Conservation (phyloP, 1,140 invertebrate genomes). For the Drosophila dunni region DNA sequence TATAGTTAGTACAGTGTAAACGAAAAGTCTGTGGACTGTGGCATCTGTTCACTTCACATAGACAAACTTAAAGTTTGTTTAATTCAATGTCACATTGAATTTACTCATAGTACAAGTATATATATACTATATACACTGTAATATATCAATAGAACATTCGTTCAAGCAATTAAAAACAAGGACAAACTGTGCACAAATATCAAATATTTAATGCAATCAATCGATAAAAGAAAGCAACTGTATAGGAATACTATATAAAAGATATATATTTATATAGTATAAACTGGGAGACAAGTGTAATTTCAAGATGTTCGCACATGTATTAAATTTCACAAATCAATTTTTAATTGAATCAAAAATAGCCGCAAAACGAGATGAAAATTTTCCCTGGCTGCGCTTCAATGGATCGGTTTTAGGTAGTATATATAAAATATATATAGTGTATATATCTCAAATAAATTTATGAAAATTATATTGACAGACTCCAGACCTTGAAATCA, state of each 20-base stretch:
- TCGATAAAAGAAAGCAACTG: conserved; percentile 23
- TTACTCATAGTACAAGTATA: too few species aligned
- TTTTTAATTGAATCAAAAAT: conserved; percentile 53
- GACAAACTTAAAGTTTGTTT: neutral
- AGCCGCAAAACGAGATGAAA: conserved; percentile 21
- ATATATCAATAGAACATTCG: conserved; percentile 40
- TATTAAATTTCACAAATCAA: conserved; percentile 39
- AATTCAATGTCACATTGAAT: conserved; percentile 41
- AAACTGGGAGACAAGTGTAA: neutral
- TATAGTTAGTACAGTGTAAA: neutral
- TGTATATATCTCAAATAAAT: neutral
- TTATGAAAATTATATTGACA: neutral
- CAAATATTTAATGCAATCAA: conserved; percentile 26
- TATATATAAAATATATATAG: conserved; percentile 8
- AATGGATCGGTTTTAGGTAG: conserved; percentile 23
- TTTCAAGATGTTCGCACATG: neutral
- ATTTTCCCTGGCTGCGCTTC: conserved; percentile 37
- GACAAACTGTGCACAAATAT: conserved; percentile 34
- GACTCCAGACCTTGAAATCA: conserved; percentile 15
- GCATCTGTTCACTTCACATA: neutral
- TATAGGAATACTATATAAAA: neutral
- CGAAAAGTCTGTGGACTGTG: neutral
- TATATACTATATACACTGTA: conserved; percentile 6
- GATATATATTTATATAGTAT: neutral
- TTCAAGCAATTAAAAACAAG: conserved; percentile 52